Percentiles rank a stretch among this genome's conserved stretches.
phyloP scores from a whole-genome alignment of 2,888 invertebrate species.

The Spisula solida region DNA sequence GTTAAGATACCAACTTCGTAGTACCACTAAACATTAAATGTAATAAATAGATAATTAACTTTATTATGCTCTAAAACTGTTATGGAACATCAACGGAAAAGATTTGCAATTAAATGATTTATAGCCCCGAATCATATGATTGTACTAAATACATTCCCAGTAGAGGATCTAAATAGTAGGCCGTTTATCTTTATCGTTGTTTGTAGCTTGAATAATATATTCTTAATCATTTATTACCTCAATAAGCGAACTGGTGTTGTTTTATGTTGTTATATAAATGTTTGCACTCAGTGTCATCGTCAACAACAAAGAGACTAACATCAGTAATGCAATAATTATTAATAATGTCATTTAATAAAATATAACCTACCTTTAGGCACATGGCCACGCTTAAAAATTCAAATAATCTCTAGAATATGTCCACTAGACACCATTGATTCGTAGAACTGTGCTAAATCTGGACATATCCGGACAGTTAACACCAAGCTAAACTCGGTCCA shows the following conservation, averaged over 20 bases:
- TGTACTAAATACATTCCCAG: conserved; percentile 24
- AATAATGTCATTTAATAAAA: too few species aligned
- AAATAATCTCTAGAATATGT: too few species aligned
- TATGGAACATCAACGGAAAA: conserved; percentile 33
- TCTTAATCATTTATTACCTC: conserved; percentile 11
- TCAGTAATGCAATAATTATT: too few species aligned
- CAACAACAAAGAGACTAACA: not conserved
- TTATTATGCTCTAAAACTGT: conserved; percentile 26
- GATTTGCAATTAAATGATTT: conserved; percentile 17
- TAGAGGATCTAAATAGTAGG: not conserved
- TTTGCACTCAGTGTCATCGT: not conserved
- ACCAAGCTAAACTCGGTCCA: too few species aligned
- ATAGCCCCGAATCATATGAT: conserved; percentile 4
- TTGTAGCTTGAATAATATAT: conserved; percentile 17
- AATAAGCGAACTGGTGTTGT: conserved; percentile 12
- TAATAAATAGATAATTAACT: conserved; percentile 37
- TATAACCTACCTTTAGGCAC: too few species aligned
- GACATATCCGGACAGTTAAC: too few species aligned
- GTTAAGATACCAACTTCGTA: conserved; percentile 32
- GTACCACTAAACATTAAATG: conserved; percentile 42
- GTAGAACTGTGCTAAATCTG: too few species aligned
- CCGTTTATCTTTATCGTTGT: not conserved
- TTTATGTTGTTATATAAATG: not conserved
- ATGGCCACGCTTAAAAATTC: too few species aligned
- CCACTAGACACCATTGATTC: too few species aligned